These are phyloP conservation scores for Pseudococcus viburni DNA, from an alignment of 2,888 invertebrate species.

Conservation along the genomic window DNA sequence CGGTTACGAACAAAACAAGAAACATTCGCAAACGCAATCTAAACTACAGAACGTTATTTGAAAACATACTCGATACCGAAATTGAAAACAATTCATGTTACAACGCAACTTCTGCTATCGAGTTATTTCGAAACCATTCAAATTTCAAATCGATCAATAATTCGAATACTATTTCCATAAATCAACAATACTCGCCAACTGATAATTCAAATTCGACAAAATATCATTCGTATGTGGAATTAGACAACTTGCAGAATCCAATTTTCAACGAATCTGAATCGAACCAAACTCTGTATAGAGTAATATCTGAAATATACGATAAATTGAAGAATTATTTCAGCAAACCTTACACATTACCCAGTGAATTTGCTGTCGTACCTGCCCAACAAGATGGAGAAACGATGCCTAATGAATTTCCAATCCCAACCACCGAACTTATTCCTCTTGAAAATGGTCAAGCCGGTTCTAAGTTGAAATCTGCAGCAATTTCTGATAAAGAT, in stretches of 20 bases:
- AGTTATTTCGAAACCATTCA: background rate
- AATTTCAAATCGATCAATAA: background rate
- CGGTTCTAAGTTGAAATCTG: background rate
- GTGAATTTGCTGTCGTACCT: background rate
- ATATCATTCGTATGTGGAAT: background rate
- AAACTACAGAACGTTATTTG: background rate
- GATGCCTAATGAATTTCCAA: background rate
- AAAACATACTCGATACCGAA: background rate
- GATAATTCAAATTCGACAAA: background rate
- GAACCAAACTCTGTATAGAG: background rate
- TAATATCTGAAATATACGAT: background rate
- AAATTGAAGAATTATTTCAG: background rate
- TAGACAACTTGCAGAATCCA: background rate
- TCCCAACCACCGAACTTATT: background rate
- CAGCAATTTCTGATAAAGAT: background rate
- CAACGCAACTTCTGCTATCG: background rate
- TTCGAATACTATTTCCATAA: background rate
- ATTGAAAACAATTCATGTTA: background rate
- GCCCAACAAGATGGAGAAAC: background rate
- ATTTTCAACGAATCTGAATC: background rate
- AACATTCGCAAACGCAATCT: background rate
- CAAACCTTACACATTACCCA: background rate
- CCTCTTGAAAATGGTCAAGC: background rate
- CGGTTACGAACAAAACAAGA: background rate
- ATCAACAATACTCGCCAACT: background rate